Base-by-base conservation (phyloP, 2,888 invertebrate genomes). In the Ethmia dodecea region DNA sequence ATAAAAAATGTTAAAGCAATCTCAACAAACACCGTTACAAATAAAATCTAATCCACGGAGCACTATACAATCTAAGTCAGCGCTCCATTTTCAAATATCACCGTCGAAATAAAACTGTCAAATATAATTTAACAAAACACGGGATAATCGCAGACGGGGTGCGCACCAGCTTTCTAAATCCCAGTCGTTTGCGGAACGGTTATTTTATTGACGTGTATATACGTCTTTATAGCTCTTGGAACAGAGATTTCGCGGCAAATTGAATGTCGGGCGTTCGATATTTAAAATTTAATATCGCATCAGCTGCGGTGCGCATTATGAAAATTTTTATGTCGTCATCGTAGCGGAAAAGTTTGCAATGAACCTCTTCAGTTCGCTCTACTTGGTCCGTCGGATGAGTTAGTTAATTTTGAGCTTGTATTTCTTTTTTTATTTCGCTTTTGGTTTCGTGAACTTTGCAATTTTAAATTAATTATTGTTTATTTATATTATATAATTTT, bases 251-350 rank as follows among this genome's bases (percentile, higher is more conserved):
- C 57, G 64, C 67, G 67, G 62, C 64, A 72, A 71, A 75, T 68
- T 68, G 68, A 70, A 72, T 61, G 68, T 56, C 60, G 56, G 55
- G 60, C 63, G 69, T 72, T 77, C 80, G 70, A 81, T 78, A 72
- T 81, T 83, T 77, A 80, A 83, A 84, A 79, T 81, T 80, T 80
- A 77, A 79, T 81, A 80, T 78, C 60, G 70, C 72, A 73, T 78
- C 79, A 75, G 72, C 74, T 77, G 76, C 65, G 62, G 51, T 47
- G 53, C 49, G 66, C 69, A 73, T 78, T 78, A 78, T 75, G 75
- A 73, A 71, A 64, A 55, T 56, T 73, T 76, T 76, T 67, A 66
- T 67, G 57, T 52, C 55, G 50, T 54, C 51, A 47, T 52, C 50
- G 53, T 37, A 49, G 52, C 43, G 41, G 40, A 42, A 25, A 38